Base-by-base conservation (phyloP, 1,140 invertebrate genomes). In the Drosophila takahashii region DNA sequence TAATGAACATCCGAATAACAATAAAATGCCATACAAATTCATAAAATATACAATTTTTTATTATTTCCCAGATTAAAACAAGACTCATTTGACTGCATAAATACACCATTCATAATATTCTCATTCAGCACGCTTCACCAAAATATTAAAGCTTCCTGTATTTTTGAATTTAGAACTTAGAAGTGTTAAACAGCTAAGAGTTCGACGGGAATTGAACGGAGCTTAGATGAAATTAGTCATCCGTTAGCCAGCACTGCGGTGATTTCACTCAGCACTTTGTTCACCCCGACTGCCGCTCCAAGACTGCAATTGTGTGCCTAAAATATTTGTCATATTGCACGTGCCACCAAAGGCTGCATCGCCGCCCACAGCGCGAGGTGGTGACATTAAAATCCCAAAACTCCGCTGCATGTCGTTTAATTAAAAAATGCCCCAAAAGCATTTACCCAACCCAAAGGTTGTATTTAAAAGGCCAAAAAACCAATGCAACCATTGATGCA, bases 391-490 rank as follows among this genome's bases (percentile, higher is more conserved):
- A 85, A 84, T 85, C 71, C 71, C 70, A 44, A 47, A 29, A 29
- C 52, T 61, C 13, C 29, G 79, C 51, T 79, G 81, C 81, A 83
- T 73, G 84, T 71, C 73, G 64, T 84, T 89, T 89, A 89, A 89
- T 89, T 89, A 87, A 89, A 86, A 89, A 89, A 89, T 89, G 85
- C 85, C 85, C 85, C 85, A 89, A 90, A 89, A 89, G 80, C 85
- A 89, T 89, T 89, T 89, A 89, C 84, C 42, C 80, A 64, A 64
- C 72, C 48, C 13, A 29, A 15, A 18, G 26, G 32, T 29, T 52
- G 41, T 36, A 34, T 34, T 51, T 34, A 47, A 70, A 67, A 51
- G 72, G 72, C 22, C 53, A 58, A 34, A 56, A 64, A 60, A 37
- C 22, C 39, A 64, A 69, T 61, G 61, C 65, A 78, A 65, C 42